These are phyloP conservation scores for Eulemur rufifrons DNA, from an alignment of 2,113 vertebrate species.

Conservation along the genomic window DNA sequence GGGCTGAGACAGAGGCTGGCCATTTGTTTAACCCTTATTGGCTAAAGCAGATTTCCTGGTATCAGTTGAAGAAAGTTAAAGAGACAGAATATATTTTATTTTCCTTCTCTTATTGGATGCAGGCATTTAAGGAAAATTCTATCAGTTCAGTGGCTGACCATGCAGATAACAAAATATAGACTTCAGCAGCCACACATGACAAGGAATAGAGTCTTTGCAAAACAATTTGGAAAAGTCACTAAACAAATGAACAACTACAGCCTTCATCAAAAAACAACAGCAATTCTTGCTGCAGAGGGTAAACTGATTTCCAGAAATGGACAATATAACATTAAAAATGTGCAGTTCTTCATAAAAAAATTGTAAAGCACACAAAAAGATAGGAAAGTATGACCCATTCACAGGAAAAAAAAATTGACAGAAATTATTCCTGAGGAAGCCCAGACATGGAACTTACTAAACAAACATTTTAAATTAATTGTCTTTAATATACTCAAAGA, in stretches of 20 bases:
- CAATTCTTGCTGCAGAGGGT: background rate
- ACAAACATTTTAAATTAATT: background rate
- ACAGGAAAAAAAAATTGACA: background rate
- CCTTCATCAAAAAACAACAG: conserved; percentile 1
- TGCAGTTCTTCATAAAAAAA: background rate
- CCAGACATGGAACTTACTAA: background rate
- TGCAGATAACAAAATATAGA: background rate
- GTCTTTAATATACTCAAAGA: background rate
- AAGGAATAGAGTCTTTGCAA: conserved; percentile 1
- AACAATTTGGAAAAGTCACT: background rate
- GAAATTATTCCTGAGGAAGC: background rate
- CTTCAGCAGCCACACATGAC: background rate
- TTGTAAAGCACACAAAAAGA: background rate
- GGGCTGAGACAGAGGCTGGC: background rate
- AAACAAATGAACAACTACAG: background rate
- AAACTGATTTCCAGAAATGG: background rate
- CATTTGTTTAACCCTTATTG: background rate
- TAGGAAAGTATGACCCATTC: background rate
- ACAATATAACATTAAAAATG: conserved; percentile 22
- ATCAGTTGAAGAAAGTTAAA: background rate
- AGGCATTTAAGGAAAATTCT: conserved; percentile 6
- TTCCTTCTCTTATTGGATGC: background rate
- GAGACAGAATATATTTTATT: background rate
- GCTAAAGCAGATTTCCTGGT: background rate
- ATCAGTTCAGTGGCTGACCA: background rate